Percentiles rank a stretch among this genome's conserved stretches.
Evolutionary conservation across 2,797 vertebrate species (phyloP).

Genomic region (Siniperca scherzeri): DNA sequence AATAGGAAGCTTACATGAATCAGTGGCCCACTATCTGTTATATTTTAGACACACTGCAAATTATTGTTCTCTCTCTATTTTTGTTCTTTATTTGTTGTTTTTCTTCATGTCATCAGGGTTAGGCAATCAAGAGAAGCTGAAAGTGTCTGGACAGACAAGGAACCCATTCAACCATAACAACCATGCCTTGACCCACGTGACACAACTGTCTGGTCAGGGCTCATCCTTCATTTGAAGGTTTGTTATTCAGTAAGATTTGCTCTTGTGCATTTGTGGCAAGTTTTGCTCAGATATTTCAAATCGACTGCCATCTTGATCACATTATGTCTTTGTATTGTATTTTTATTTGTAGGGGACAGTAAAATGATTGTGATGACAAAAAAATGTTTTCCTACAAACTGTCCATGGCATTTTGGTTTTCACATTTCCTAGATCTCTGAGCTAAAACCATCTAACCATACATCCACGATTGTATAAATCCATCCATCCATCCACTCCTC

Average conservation of each 20-base stretch:
- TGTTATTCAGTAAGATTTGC: neutral
- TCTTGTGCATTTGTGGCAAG: neutral
- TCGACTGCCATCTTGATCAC: neutral
- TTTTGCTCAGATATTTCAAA: neutral
- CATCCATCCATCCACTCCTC: neutral
- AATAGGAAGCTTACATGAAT: neutral
- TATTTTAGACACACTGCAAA: neutral
- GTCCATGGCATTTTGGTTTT: constrained; percentile 13
- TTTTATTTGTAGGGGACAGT: neutral
- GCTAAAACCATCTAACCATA: constrained; percentile 30
- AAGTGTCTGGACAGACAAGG: constrained; percentile 8
- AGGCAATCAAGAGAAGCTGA: constrained; percentile 6
- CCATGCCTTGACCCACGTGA: constrained; percentile 19
- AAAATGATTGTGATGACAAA: neutral
- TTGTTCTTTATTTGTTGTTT: neutral
- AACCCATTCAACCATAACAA: constrained; percentile 22
- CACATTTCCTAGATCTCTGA: constrained; percentile 9
- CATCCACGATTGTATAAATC: constrained; percentile 18
- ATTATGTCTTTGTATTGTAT: neutral
- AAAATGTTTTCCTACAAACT: neutral
- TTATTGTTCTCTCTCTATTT: neutral
- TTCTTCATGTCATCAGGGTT: neutral
- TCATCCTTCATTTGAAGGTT: constrained; percentile 18
- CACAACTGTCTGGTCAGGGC: constrained; percentile 13
- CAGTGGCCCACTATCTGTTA: neutral